A percentile compares a stretch with the other conserved stretches of the same genome.
Conservation (phyloP, 2,888 invertebrate genomes). For the Oligia latruncula region DNA sequence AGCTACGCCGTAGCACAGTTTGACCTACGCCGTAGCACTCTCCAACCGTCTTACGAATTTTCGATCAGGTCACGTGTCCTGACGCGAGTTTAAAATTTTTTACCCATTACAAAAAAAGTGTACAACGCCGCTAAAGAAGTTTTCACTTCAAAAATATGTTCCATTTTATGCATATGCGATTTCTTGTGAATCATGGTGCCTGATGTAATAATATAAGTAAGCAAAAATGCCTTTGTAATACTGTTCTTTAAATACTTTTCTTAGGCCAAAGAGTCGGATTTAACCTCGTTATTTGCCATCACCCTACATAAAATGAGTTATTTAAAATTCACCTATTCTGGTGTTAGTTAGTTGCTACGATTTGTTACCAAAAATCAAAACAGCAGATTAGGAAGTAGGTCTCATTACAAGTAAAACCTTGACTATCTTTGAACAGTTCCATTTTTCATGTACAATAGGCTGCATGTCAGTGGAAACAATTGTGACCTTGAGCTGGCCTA, state of each 20-base stretch:
- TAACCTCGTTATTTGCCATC: background rate
- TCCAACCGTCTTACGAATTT: too few species aligned
- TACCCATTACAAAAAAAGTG: too few species aligned
- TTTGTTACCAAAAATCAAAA: background rate
- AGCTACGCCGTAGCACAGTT: too few species aligned
- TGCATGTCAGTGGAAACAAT: too few species aligned
- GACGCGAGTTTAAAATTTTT: too few species aligned
- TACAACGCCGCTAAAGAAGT: too few species aligned
- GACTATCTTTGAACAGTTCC: background rate
- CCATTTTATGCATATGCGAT: background rate
- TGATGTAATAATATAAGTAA: background rate
- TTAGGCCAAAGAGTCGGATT: background rate
- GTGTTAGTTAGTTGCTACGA: background rate
- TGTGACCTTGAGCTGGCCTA: background rate
- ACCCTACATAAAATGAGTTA: background rate
- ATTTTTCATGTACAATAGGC: background rate
- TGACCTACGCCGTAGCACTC: too few species aligned
- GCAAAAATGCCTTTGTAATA: background rate
- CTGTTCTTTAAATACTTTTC: background rate
- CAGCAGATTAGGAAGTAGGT: background rate
- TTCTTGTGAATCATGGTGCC: constrained; percentile 3
- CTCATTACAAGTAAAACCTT: background rate
- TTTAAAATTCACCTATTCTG: background rate
- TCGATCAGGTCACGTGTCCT: too few species aligned
- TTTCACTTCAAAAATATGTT: background rate